Evolutionary conservation across 2,888 invertebrate species (phyloP), one percentile per base, ranked within the genome.

Genomic region (Orgyia antiqua): DNA sequence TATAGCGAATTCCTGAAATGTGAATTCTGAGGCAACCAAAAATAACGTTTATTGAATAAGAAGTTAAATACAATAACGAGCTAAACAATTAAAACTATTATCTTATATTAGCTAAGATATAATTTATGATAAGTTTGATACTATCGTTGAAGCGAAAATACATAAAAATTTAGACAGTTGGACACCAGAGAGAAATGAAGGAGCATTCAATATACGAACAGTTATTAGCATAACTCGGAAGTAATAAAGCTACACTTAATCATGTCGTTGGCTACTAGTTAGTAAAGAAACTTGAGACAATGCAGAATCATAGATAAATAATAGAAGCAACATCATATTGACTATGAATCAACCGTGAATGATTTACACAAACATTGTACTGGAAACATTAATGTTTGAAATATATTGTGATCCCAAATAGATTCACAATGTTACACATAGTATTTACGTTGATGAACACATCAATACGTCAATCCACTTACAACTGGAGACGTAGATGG

Each of bases 321-420:
- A 27, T 31, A 31, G 36, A 39, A 29, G 43, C 28, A 42, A 41
- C 26, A 32, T 30, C 19, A 17, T 20, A 35, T 13, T 15, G 31
- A 33, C 37, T 36, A 39, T 51, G 39, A 52, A 47, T 52, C 34
- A 47, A 42, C 29, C 28, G 36, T 39, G 38, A 51, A 50, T 51
- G 50, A 52, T 31, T 50, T 50, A 50, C 30, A 33, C 36, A 46
- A 46, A 44, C 35, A 39, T 26, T 31, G 29, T 29, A 38, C 38
- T 45, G 33, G 36, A 33, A 32, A 37, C 31, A 35, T 33, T 10
- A n/a, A 38, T 23, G 34, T 15, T 15, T 10, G 21, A 10, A 10
- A 7, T 36, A 19, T 17, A 38, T 31, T 31, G 35, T 36, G 30
- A 40, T 41, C 27, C 13, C 33, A 40, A 44, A 51, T 43, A 41